Conservation (phyloP, 1,140 invertebrate species). For the Lepidotrigona ventralis region DNA sequence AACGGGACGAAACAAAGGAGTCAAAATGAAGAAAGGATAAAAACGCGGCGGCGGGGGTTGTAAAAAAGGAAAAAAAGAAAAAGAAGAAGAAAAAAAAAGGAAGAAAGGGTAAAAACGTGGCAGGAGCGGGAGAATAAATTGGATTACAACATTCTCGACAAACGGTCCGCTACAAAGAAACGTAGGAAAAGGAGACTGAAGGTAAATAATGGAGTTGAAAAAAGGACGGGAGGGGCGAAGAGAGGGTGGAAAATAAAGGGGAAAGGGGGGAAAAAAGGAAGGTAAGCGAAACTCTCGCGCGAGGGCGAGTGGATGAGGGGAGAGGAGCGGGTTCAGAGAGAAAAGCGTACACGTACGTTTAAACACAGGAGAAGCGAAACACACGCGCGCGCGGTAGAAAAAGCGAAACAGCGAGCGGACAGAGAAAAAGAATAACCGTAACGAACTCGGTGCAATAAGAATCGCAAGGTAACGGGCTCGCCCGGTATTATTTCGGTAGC, state of each 20-base stretch:
- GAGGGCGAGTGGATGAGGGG: not conserved
- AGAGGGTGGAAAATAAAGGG: not conserved
- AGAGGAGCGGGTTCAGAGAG: not conserved
- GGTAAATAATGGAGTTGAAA: conserved; percentile 38
- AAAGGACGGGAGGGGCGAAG: not conserved
- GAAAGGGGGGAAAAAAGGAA: conserved; percentile 1
- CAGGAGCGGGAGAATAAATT: conserved; percentile 17
- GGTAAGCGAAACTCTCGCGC: conserved; percentile 17
- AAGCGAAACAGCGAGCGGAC: conserved; percentile 15
- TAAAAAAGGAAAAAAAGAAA: no score
- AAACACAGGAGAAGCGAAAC: conserved; percentile 20
- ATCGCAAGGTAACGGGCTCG: conserved; percentile 62
- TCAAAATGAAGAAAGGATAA: not conserved
- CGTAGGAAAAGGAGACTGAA: conserved; percentile 32
- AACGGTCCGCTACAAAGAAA: conserved; percentile 22
- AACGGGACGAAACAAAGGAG: not conserved
- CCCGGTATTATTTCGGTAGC: conserved; percentile 70
- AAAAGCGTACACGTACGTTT: conserved; percentile 35
- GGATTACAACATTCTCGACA: conserved; percentile 42
- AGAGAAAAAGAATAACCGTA: conserved; percentile 61
- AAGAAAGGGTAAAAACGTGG: not conserved
- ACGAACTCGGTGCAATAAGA: conserved; percentile 68
- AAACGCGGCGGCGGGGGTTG: not conserved
- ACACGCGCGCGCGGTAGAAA: not conserved
- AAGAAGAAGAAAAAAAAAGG: not conserved